phyloP scores from a whole-genome alignment of 2,113 vertebrate species.

The Thalassarche chlororhynchos region DNA sequence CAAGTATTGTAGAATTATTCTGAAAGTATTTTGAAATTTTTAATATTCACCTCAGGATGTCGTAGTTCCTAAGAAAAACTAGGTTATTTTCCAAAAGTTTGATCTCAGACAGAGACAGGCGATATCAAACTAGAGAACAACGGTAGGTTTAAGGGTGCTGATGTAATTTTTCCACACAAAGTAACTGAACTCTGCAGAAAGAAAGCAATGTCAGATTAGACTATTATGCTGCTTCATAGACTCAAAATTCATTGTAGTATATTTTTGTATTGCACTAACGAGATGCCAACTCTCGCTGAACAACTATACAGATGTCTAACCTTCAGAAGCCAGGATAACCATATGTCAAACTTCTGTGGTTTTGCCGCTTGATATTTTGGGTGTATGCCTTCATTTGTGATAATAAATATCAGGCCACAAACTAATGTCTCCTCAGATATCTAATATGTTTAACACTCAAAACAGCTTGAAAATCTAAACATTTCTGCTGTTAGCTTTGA shows the following conservation, averaged over 20 bases:
- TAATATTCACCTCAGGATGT: neutral
- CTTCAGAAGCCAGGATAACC: neutral
- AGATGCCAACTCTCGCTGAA: neutral
- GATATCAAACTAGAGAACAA: neutral
- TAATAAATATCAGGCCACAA: constrained; percentile 53
- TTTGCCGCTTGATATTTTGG: constrained; percentile 10
- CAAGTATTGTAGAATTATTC: neutral
- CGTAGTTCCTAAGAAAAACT: neutral
- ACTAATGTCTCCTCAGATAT: constrained; percentile 26
- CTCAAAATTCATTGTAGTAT: neutral
- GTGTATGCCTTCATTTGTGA: constrained; percentile 22
- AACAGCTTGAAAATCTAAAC: constrained; percentile 47
- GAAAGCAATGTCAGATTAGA: neutral
- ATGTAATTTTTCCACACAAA: neutral
- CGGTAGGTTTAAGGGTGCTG: neutral
- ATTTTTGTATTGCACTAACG: neutral
- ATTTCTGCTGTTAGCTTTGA: constrained; percentile 13
- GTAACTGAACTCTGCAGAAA: neutral
- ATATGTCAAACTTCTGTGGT: constrained; percentile 14
- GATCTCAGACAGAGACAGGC: neutral
- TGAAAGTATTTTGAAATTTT: neutral
- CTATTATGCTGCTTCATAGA: neutral
- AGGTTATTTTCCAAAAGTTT: neutral
- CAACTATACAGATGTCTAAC: neutral
- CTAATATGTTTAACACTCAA: constrained; percentile 5